Conservation (phyloP, 1,140 invertebrate species). For the Idris sp. region DNA sequence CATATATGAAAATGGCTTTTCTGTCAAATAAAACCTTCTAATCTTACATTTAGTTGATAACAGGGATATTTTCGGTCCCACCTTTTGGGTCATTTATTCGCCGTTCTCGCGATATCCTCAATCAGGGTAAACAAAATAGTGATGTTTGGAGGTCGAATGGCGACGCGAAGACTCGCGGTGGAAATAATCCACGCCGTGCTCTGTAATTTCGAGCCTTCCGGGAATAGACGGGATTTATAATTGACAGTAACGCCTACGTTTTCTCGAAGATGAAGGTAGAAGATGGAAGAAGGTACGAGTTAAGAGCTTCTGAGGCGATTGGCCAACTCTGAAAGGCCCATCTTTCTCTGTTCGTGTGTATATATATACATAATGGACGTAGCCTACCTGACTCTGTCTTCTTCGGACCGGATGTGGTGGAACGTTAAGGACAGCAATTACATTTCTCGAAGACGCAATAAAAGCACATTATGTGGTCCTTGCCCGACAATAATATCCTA, state of each 20-base stretch:
- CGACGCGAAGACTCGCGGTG: conserved; percentile 53
- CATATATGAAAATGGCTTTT: neutral
- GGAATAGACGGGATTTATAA: conserved; percentile 71
- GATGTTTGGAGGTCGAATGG: conserved; percentile 32
- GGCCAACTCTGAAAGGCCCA: conserved; percentile 52
- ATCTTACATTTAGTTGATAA: no score
- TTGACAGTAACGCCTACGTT: conserved; percentile 69
- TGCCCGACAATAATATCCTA: conserved; percentile 43
- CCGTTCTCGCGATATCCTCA: conserved; percentile 32
- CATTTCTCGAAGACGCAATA: conserved; percentile 66
- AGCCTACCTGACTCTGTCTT: conserved; percentile 46
- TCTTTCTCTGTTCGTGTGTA: conserved; percentile 57
- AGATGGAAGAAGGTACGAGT: conserved; percentile 64
- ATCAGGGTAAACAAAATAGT: conserved; percentile 54
- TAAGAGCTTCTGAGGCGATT: conserved; percentile 63
- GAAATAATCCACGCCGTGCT: conserved; percentile 58
- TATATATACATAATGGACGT: conserved; percentile 62
- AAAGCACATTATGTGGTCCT: conserved; percentile 48
- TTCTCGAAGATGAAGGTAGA: conserved; percentile 60
- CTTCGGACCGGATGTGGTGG: conserved; percentile 65
- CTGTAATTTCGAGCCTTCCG: conserved; percentile 71
- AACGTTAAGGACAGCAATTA: conserved; percentile 69
- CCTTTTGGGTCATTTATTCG: conserved; percentile 31
- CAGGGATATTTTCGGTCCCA: conserved; percentile 15
- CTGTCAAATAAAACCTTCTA: no score